These are phyloP conservation scores for Prunella strophiata DNA, from an alignment of 2,797 vertebrate genomes.

Conservation along the genomic window DNA sequence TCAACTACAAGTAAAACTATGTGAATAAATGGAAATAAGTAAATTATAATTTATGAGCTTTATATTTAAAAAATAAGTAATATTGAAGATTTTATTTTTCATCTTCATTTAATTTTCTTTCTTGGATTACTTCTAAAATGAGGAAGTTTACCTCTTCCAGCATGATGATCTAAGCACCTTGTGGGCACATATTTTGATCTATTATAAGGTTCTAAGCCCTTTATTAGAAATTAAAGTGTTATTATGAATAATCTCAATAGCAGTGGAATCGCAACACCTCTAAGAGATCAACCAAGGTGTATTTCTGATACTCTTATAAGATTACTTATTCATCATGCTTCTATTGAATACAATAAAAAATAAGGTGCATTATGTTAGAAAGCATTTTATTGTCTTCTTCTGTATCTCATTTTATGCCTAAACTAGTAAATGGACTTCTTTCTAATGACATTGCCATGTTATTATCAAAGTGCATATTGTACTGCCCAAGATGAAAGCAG, in stretches of 20 bases:
- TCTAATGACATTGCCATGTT: conserved; percentile 95
- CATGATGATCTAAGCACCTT: conserved; percentile 4
- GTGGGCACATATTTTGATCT: conserved; percentile 12
- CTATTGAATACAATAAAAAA: conserved; percentile 85
- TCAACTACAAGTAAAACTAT: background rate
- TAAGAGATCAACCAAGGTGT: conserved; percentile 74
- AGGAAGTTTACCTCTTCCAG: conserved; percentile 1
- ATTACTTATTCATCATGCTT: conserved; percentile 92
- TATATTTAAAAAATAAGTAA: background rate
- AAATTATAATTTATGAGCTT: background rate
- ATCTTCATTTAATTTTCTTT: conserved; percentile 20
- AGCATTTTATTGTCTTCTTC: conserved; percentile 92
- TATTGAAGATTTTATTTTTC: conserved; percentile 11
- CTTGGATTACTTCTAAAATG: background rate
- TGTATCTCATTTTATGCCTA: conserved; percentile 89
- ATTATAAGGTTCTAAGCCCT: conserved; percentile 24
- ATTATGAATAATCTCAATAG: conserved; percentile 10
- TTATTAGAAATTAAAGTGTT: conserved; percentile 50
- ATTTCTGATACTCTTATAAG: conserved; percentile 84
- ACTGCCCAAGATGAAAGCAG: conserved; percentile 86
- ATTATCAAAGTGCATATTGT: conserved; percentile 91
- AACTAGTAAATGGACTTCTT: conserved; percentile 86
- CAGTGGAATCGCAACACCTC: conserved; percentile 49
- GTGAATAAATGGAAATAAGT: conserved; percentile 14
- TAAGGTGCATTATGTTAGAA: conserved; percentile 76